phyloP scores from a whole-genome alignment of 2,888 invertebrate species.

The Danaus chrysippus region DNA sequence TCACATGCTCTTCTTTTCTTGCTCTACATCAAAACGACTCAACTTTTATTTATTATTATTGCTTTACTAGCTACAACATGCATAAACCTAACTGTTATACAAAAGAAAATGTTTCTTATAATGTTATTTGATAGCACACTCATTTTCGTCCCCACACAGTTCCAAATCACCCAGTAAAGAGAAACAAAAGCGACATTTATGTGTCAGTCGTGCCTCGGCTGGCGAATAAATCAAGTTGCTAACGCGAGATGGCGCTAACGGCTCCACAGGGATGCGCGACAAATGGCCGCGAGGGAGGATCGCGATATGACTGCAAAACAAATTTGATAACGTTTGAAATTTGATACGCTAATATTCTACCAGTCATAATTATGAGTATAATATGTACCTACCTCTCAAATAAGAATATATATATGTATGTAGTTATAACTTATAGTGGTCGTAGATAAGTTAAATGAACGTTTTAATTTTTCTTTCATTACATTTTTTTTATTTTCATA shows the following conservation, averaged over 20 bases:
- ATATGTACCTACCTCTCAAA: background rate
- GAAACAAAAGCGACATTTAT: slow-evolving; percentile 77
- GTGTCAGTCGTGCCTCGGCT: slow-evolving; percentile 65
- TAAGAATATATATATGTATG: no score
- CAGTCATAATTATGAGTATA: slow-evolving; percentile 42
- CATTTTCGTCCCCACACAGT: slow-evolving; percentile 13
- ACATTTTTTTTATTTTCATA: no score
- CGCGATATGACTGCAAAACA: slow-evolving; percentile 51
- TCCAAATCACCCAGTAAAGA: slow-evolving; percentile 57
- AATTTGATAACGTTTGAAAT: slow-evolving; percentile 62
- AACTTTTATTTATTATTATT: background rate
- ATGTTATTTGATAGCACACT: slow-evolving; percentile 6
- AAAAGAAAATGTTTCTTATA: slow-evolving; percentile 4
- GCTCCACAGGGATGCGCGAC: slow-evolving; percentile 62
- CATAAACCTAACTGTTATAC: background rate
- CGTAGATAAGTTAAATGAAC: no score
- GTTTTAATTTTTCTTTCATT: no score
- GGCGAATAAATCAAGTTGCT: slow-evolving; percentile 65
- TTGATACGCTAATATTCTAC: slow-evolving; percentile 41
- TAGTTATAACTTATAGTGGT: no score
- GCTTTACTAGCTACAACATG: background rate
- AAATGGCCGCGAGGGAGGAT: slow-evolving; percentile 64
- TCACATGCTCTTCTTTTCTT: no score
- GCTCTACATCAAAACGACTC: no score
- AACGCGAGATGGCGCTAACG: slow-evolving; percentile 60